A percentile compares a stretch with the other conserved stretches of the same genome.
Conservation (phyloP, 2,113 vertebrate species). For the Myrmophylax atrothorax region DNA sequence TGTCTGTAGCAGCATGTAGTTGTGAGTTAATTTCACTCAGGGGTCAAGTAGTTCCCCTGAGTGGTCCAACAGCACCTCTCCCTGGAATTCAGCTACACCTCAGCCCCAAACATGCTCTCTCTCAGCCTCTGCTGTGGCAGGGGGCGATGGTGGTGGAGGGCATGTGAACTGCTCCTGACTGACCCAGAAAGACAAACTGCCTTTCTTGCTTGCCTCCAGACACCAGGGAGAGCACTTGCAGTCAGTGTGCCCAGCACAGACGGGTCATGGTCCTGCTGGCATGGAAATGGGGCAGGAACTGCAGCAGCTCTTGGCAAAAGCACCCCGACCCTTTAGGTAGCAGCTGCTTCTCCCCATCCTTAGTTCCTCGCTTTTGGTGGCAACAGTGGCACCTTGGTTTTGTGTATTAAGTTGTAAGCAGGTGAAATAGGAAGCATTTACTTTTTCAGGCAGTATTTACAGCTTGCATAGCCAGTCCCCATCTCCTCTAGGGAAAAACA, state of each 20-base stretch:
- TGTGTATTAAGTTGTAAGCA: slow-evolving; percentile 48
- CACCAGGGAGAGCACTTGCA: neutral
- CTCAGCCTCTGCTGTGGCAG: neutral
- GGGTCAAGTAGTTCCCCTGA: neutral
- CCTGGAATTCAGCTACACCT: neutral
- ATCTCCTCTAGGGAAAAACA: slow-evolving; percentile 70
- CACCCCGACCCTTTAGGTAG: neutral
- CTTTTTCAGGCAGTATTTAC: slow-evolving; percentile 69
- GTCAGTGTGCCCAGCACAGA: neutral
- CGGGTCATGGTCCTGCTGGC: neutral
- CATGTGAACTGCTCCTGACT: neutral
- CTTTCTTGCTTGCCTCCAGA: neutral
- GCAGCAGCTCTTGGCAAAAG: slow-evolving; percentile 10
- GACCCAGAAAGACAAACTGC: neutral
- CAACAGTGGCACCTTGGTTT: slow-evolving; percentile 36
- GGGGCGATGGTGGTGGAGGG: neutral
- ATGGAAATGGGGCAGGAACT: neutral
- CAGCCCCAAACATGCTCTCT: neutral
- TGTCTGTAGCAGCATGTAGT: slow-evolving; percentile 29
- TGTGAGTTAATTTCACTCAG: slow-evolving; percentile 36
- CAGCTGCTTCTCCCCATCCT: slow-evolving; percentile 26
- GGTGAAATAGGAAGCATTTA: slow-evolving; percentile 70
- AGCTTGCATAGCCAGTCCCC: slow-evolving; percentile 70
- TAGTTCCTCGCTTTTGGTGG: slow-evolving; percentile 1
- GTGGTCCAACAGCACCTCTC: neutral